Conservation (phyloP, 2,113 vertebrate genomes). For the Verasper variegatus region DNA sequence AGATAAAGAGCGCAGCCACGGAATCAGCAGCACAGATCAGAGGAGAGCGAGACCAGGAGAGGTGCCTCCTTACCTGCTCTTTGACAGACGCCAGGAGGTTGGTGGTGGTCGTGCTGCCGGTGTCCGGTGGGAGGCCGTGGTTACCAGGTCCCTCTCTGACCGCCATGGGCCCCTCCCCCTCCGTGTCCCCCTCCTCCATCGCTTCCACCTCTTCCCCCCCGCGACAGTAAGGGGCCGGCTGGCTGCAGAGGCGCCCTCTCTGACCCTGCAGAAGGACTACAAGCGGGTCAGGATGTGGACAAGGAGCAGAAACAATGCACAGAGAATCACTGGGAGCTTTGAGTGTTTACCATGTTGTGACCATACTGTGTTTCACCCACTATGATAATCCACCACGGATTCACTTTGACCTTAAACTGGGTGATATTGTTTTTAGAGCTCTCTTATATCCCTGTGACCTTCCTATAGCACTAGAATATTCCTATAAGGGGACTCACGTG, state of each 20-base stretch:
- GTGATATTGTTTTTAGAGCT: slow-evolving; percentile 7
- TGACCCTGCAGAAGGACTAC: slow-evolving; percentile 60
- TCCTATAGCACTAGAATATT: not conserved
- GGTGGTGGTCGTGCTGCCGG: slow-evolving; percentile 45
- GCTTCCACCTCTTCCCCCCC: slow-evolving; percentile 27
- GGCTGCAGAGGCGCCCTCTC: slow-evolving; percentile 57
- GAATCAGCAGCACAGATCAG: too few relatives aligned
- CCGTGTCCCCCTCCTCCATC: slow-evolving; percentile 71
- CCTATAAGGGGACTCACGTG: not conserved
- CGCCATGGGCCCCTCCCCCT: slow-evolving; percentile 63
- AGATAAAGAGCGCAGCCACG: too few relatives aligned
- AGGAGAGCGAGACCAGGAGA: not conserved
- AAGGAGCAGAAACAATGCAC: slow-evolving; percentile 5
- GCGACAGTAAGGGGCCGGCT: slow-evolving; percentile 39
- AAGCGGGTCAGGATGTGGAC: slow-evolving; percentile 53
- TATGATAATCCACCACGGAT: slow-evolving; percentile 22
- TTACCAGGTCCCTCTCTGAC: slow-evolving; percentile 60
- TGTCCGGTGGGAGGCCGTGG: slow-evolving; percentile 26
- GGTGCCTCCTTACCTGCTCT: slow-evolving; percentile 73
- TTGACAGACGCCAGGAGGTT: slow-evolving; percentile 80
- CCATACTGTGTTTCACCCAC: slow-evolving; percentile 4
- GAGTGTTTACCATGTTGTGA: not conserved
- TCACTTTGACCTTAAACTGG: slow-evolving; percentile 22
- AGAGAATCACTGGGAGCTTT: slow-evolving; percentile 5
- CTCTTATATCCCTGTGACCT: slow-evolving; percentile 2